Percentiles rank a stretch among this genome's conserved stretches.
These are phyloP conservation scores for Prosopocoilus inquinatus DNA, from an alignment of 2,888 invertebrate genomes.

Conservation along the genomic window DNA sequence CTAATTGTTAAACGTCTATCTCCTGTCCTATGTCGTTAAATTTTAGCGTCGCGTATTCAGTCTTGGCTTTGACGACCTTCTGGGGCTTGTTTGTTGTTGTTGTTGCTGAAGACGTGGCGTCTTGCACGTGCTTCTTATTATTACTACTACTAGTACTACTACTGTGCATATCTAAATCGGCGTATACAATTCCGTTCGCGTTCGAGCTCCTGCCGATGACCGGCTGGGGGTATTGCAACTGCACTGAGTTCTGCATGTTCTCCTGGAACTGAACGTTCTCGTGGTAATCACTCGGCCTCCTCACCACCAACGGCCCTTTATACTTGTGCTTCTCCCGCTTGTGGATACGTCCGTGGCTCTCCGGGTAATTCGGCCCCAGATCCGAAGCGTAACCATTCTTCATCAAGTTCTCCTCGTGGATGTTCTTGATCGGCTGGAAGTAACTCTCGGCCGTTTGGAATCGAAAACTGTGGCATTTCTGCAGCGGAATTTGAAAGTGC, in stretches of 20 bases:
- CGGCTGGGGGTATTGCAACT: conserved; percentile 50
- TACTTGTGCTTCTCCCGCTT: conserved; percentile 43
- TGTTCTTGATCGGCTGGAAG: conserved; percentile 65
- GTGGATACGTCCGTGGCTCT: conserved; percentile 29
- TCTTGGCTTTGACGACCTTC: conserved; percentile 49
- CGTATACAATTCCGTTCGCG: conserved; percentile 51
- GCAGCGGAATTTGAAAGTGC: conserved; percentile 63
- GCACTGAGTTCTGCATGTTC: conserved; percentile 45
- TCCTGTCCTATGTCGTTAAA: conserved; percentile 68
- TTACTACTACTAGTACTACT: conserved; percentile 23
- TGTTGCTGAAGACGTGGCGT: conserved; percentile 4
- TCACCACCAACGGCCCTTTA: conserved; percentile 46
- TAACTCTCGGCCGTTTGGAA: conserved; percentile 57
- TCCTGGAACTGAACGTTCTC: conserved; percentile 44
- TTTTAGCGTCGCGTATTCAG: conserved; percentile 65
- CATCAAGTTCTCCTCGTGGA: conserved; percentile 53
- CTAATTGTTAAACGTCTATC: conserved; percentile 62
- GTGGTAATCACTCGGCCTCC: conserved; percentile 44
- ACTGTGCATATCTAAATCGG: conserved; percentile 51
- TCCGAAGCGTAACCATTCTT: conserved; percentile 48
- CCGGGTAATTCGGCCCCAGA: conserved; percentile 38
- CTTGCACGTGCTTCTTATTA: conserved; percentile 16
- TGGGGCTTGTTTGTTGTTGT: conserved; percentile 38
- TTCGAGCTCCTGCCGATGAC: conserved; percentile 38
- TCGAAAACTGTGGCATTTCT: conserved; percentile 64